Conservation (phyloP, 2,888 invertebrate genomes). For the Ptychoptera contaminata region DNA sequence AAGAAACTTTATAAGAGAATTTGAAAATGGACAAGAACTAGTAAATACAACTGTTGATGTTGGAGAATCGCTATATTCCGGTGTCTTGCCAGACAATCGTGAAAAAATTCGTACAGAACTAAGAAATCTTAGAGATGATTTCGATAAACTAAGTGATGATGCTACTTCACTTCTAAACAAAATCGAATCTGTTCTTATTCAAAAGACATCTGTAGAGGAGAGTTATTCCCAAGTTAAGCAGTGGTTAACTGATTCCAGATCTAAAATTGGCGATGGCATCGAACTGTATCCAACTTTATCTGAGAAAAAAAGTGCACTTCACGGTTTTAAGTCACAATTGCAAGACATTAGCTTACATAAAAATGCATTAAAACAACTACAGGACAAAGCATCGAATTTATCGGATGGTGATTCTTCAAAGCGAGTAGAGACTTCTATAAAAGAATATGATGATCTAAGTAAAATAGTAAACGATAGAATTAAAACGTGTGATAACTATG, state of each 20-base stretch:
- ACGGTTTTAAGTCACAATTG: conserved; percentile 59
- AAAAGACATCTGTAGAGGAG: conserved; percentile 85
- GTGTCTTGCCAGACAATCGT: conserved; percentile 73
- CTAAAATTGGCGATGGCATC: conserved; percentile 47
- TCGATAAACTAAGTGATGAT: conserved; percentile 71
- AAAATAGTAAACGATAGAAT: conserved; percentile 52
- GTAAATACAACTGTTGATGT: conserved; percentile 68
- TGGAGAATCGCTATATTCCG: conserved; percentile 76
- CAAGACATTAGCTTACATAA: conserved; percentile 80
- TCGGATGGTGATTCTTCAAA: conserved; percentile 65
- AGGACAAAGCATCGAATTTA: conserved; percentile 63
- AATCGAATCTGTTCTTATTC: conserved; percentile 76
- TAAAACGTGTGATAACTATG: conserved; percentile 49
- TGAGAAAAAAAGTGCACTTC: conserved; percentile 77
- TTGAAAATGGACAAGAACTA: conserved; percentile 63
- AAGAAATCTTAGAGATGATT: conserved; percentile 60
- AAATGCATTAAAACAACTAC: conserved; percentile 66
- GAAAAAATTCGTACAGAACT: conserved; percentile 72
- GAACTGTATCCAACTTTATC: conserved; percentile 64
- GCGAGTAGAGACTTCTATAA: conserved; percentile 55
- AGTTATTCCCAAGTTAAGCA: conserved; percentile 74
- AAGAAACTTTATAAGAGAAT: conserved; percentile 38
- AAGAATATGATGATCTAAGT: conserved; percentile 52
- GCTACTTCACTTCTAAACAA: conserved; percentile 72
- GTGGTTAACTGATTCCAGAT: conserved; percentile 70